Percentiles rank a stretch among this genome's conserved stretches.
phyloP scores from a whole-genome alignment of 2,797 vertebrate species.

The Typhlichthys eigenmanni region DNA sequence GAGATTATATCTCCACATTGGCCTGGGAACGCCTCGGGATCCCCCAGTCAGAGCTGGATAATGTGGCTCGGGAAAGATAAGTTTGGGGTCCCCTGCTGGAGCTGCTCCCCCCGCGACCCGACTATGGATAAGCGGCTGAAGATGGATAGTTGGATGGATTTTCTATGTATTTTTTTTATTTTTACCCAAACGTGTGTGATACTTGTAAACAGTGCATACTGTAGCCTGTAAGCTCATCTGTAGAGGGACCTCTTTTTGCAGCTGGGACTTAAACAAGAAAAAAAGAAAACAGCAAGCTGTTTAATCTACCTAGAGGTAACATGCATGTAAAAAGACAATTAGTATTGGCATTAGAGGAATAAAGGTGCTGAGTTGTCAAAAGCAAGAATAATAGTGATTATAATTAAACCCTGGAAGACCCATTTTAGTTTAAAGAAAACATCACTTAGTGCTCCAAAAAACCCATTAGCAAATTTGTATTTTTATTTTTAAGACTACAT shows the following conservation, averaged over 20 bases:
- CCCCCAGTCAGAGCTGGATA: no score
- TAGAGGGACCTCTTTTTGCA: conserved; percentile 38
- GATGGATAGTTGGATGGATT: no score
- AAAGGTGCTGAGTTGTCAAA: conserved; percentile 54
- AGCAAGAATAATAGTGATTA: conserved; percentile 65
- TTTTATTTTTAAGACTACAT: no score
- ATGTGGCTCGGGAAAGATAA: no score
- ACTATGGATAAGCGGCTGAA: no score
- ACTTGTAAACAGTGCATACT: conserved; percentile 47
- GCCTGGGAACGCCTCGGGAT: no score
- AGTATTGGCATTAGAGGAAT: conserved; percentile 47
- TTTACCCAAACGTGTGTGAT: conserved; percentile 47
- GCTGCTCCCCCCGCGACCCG: no score
- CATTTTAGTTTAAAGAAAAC: no score
- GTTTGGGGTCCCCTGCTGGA: no score
- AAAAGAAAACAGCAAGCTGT: conserved; percentile 18
- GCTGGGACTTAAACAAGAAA: conserved; percentile 38
- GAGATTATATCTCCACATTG: no score
- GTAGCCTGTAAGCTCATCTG: conserved; percentile 28
- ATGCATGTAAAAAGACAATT: conserved; percentile 48
- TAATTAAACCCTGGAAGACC: conserved; percentile 30
- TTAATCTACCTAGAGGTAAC: conserved; percentile 64
- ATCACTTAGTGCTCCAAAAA: no score
- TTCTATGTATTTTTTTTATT: conserved; percentile 44
- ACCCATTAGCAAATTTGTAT: no score